Percentiles rank a stretch among this genome's conserved stretches.
These are phyloP conservation scores for Anthophora plumipes DNA, from an alignment of 2,888 invertebrate genomes.

Conservation along the genomic window DNA sequence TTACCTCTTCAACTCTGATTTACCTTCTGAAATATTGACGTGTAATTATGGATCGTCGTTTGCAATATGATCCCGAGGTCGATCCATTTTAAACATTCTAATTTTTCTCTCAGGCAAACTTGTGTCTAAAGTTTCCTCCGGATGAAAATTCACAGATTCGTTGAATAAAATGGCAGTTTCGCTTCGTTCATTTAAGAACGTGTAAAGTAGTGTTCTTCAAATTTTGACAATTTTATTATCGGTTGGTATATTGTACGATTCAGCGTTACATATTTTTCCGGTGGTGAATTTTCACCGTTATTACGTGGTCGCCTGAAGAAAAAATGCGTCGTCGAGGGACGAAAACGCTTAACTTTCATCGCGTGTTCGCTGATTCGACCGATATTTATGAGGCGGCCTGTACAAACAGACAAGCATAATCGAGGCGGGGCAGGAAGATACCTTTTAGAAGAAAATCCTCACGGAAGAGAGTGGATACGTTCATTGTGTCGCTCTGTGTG, in stretches of 20 bases:
- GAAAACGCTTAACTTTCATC: slow-evolving; percentile 14
- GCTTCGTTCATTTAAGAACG: background rate
- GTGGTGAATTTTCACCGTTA: background rate
- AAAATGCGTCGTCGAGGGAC: slow-evolving; percentile 10
- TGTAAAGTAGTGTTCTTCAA: background rate
- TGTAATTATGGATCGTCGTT: background rate
- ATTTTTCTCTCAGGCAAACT: no score
- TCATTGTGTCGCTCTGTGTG: slow-evolving; percentile 67
- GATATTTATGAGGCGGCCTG: slow-evolving; percentile 68
- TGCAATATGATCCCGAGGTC: background rate
- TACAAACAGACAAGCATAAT: slow-evolving; percentile 67
- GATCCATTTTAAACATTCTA: no score
- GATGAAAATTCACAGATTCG: no score
- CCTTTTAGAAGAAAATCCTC: slow-evolving; percentile 65
- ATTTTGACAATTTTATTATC: no score
- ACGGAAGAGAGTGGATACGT: slow-evolving; percentile 57
- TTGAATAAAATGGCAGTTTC: no score
- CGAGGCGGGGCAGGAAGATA: slow-evolving; percentile 29
- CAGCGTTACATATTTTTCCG: background rate
- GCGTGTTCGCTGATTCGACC: slow-evolving; percentile 45
- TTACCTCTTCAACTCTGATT: background rate
- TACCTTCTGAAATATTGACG: background rate
- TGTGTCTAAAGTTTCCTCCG: no score
- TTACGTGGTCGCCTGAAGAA: background rate
- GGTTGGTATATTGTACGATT: background rate